Evolutionary conservation across 1,140 invertebrate species (phyloP), one percentile per base, ranked within the genome.

Genomic region (Papilio machaon): DNA sequence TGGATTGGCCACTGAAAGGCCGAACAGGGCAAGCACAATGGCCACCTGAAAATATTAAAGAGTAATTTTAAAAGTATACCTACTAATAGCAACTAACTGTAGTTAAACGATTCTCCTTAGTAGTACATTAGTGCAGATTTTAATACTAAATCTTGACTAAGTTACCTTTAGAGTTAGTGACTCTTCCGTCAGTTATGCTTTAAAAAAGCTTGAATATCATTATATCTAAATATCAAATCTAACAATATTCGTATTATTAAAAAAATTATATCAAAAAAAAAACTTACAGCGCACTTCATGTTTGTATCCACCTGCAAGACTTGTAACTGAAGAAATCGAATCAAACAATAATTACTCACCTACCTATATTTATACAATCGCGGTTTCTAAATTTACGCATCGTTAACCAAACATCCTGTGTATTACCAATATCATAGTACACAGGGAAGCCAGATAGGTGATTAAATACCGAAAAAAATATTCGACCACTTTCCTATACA

Each of bases 231-330:
- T 30, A 30, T 30, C 23, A 30, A 30, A 30, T 30, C 23, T 30
- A 58, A 43, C 47, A 54, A 13, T 17, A 54, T 17, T 17, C 15
- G 17, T 6, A 52, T 6, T 17, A 17, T 54, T 54, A 17, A 43
- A 43, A 43, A 49, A 10, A 49, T 11, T 47, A 47, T 47, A 0
- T 47, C 2, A 10, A 2, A 49, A 9, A 58, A 35, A 79, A 77
- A 84, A 89, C 91, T 89, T 84, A 92, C 91, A 80, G 91, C 91
- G 64, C 90, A 92, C 89, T 91, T 91, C 91, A 92, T 92, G 70
- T 82, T 88, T n/a, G 6, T 73, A 46, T 70, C 30, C 38, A 6
- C 38, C 17, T 52, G 38, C 13, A 35, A 74, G 73, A 19, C 74
- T 76, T 76, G 46, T 49, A 81, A 81, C 47, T 73, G n/a, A 73